phyloP scores from a whole-genome alignment of 1,140 invertebrate species.

The Stenopsyche tienmushanensis region DNA sequence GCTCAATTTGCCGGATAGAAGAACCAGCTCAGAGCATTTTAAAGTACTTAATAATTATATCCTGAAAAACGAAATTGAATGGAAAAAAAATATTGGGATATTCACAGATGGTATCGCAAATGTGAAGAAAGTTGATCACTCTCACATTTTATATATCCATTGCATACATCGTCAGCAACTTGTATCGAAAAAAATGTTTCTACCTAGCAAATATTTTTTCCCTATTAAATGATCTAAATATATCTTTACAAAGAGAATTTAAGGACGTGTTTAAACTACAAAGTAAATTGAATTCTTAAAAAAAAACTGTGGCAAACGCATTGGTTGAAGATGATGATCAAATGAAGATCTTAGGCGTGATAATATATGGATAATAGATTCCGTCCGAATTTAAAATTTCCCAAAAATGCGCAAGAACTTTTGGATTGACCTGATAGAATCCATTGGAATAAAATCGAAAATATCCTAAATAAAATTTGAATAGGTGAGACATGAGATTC shows the following conservation, averaged over 20 bases:
- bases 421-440: no score
- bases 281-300: background rate
- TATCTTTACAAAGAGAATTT: slow-evolving; percentile 3
- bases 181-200: slow-evolving; percentile 1
- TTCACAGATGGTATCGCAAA: slow-evolving; percentile 4
- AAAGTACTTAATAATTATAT: background rate
- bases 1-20: slow-evolving; percentile 8
- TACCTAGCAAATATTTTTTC: slow-evolving; percentile 1
- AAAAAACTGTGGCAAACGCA: background rate
- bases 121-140: slow-evolving; percentile 13
- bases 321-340: no score
- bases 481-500: no score
- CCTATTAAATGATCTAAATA: slow-evolving; percentile 7
- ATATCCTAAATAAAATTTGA: no score
- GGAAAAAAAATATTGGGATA: background rate
- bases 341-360: background rate
- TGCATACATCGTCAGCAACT: background rate
- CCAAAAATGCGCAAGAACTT: no score
- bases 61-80: slow-evolving; percentile 1
- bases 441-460: no score
- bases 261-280: slow-evolving; percentile 3
- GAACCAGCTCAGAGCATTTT: slow-evolving; percentile 8
- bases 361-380: background rate
- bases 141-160: slow-evolving; percentile 10
- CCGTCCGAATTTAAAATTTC: no score